Base-by-base conservation (phyloP, 2,888 invertebrate species). In the Tubulanus polymorphus region DNA sequence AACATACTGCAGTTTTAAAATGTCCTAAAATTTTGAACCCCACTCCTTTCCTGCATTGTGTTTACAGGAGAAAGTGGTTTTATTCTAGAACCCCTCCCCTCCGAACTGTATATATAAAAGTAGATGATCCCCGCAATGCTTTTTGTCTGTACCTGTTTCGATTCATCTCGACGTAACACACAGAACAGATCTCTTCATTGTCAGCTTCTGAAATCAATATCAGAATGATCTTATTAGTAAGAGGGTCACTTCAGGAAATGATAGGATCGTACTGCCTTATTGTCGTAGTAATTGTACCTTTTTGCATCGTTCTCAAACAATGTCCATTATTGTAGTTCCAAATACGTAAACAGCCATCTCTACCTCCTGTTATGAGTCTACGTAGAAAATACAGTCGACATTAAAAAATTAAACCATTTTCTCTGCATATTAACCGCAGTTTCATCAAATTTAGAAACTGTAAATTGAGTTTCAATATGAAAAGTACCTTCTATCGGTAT, bases 281-380 rank as follows among this genome's bases (percentile, higher is more conserved):
- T 67, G 63, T 23, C 70, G 54, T 18, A 69, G 15, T 37, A 8
- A 6, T 45, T 15, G 15, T 55, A 63, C 66, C 63, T 63, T 69
- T 70, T 47, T 54, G 60, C 53, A 72, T 55, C 20, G 64, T 69
- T 53, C 71, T 69, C 20, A 79, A 68, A 60, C 78, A 76, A 57
- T 79, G 78, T 1, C 79, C 79, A 63, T 79, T 79, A 63, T 79
- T 78, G 60, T 76, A 78, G 60, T 79, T 79, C 79, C 79, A 79
- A 15, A 79, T 70, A 51, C 67, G 68, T 8, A 79, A 63, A 29
- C 67, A 59, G 1, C 79, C 79, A 65, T 79, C 79, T 56, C 78
- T 60, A 3, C 76, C 77, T 20, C 77, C 79, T 27, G 79, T 78
- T 20, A 79, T 72, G 50, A 79, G 63, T 53, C 79, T 75, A 57